Evolutionary conservation across 2,113 vertebrate genomes (phyloP).

Genomic region (Sciurus niger): DNA sequence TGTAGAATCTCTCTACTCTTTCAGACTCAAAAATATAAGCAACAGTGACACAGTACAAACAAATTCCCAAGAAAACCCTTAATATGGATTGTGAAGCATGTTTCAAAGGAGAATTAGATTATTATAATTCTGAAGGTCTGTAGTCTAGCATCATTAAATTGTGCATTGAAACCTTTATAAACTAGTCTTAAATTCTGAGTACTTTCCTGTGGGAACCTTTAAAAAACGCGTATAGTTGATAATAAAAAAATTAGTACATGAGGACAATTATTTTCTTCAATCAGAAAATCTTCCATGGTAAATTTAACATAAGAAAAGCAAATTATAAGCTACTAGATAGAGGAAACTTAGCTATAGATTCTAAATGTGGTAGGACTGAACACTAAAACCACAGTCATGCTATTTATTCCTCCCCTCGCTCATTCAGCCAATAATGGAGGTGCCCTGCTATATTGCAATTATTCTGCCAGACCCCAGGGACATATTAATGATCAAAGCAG

Average conservation of each 20-base stretch:
- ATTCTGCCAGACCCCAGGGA: not conserved
- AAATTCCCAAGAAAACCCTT: not conserved
- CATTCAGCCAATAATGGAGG: too few relatives aligned
- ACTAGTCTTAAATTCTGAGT: not conserved
- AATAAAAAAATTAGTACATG: not conserved
- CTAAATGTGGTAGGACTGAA: not conserved
- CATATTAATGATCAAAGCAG: not conserved
- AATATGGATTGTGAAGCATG: not conserved
- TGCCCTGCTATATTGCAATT: not conserved
- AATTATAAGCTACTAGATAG: not conserved
- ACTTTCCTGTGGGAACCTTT: not conserved
- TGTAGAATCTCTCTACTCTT: not conserved
- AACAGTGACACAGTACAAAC: not conserved
- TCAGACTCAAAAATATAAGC: not conserved
- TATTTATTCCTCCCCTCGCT: not conserved
- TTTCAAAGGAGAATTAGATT: slow-evolving; percentile 31
- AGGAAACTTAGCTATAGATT: not conserved
- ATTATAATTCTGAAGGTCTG: not conserved
- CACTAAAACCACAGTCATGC: not conserved
- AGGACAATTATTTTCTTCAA: not conserved
- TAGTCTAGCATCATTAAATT: not conserved
- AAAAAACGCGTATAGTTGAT: not conserved
- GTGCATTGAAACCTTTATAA: not conserved
- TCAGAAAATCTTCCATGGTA: not conserved
- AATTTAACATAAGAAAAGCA: not conserved